phyloP scores from a whole-genome alignment of 2,888 invertebrate species.

The Bembecia ichneumoniformis region DNA sequence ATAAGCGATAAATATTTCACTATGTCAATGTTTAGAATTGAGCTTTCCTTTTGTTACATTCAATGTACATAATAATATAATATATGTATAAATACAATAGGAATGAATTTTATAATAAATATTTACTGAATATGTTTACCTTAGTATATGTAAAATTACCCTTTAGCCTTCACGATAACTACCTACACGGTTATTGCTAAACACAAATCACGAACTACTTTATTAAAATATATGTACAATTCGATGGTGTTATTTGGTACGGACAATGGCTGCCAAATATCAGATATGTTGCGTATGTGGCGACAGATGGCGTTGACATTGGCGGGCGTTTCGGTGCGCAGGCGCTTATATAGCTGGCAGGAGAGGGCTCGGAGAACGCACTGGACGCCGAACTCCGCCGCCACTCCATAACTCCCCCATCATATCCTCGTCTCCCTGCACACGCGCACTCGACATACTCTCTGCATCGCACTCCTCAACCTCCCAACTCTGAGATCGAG shows the following conservation, averaged over 20 bases:
- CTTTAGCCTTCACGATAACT: constrained; percentile 4
- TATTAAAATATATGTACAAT: constrained; percentile 6
- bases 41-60: constrained; percentile 35
- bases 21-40: constrained; percentile 36
- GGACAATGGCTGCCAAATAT: constrained; percentile 21
- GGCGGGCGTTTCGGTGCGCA: constrained; percentile 2
- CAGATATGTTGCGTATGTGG: constrained; percentile 28
- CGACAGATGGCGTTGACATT: neutral
- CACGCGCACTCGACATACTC: constrained; percentile 72
- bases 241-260: constrained; percentile 12
- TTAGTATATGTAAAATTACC: constrained; percentile 2
- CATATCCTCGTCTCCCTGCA: constrained; percentile 76
- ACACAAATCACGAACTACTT: neutral
- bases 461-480: constrained; percentile 69
- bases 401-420: constrained; percentile 70
- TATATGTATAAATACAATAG: neutral
- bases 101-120: neutral
- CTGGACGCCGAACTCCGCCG: constrained; percentile 52
- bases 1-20: neutral
- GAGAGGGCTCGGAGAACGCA: constrained; percentile 53
- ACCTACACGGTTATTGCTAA: constrained; percentile 5
- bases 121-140: neutral
- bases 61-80: neutral
- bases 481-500: constrained; percentile 71
- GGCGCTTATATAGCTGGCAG: constrained; percentile 49